phyloP scores from a whole-genome alignment of 2,113 vertebrate genomes.

The Ancistrus triradiatus region DNA sequence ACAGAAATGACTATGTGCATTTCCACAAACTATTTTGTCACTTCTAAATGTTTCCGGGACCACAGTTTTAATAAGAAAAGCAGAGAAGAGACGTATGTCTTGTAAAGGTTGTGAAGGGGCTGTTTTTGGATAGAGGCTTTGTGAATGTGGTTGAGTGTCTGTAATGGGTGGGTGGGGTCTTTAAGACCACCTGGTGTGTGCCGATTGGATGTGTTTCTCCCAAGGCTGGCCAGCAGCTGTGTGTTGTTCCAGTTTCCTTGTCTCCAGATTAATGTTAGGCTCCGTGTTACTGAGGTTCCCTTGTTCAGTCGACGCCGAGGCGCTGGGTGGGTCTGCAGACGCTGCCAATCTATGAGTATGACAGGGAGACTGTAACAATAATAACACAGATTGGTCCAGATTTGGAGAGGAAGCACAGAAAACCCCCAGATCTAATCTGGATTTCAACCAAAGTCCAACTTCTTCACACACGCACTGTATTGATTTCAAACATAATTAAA shows the following conservation, averaged over 20 bases:
- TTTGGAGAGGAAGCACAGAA: conserved; percentile 10
- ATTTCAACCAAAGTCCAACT: not conserved
- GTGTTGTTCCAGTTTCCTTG: conserved; percentile 25
- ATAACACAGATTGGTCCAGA: conserved; percentile 11
- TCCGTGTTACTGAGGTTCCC: conserved; percentile 28
- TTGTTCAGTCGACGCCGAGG: conserved; percentile 11
- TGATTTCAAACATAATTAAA: not conserved
- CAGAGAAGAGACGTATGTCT: no score
- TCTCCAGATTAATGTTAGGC: conserved; percentile 37
- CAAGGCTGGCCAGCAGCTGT: conserved; percentile 19
- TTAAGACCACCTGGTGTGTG: conserved; percentile 23
- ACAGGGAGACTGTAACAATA: conserved; percentile 29
- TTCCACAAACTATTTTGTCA: no score
- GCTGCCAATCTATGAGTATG: conserved; percentile 36
- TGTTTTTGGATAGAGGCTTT: not conserved
- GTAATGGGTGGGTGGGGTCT: conserved; percentile 14
- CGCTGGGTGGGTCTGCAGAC: conserved; percentile 13
- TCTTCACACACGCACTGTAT: not conserved
- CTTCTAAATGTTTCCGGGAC: no score
- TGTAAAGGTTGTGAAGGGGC: no score
- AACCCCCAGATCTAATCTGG: not conserved
- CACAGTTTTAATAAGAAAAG: not conserved
- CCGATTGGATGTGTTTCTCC: conserved; percentile 24
- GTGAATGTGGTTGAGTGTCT: conserved; percentile 1
- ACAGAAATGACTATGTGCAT: no score